Percentiles rank a stretch among this genome's conserved stretches.
Evolutionary conservation across 2,113 vertebrate genomes (phyloP).

Genomic region (Coreoperca whiteheadi): DNA sequence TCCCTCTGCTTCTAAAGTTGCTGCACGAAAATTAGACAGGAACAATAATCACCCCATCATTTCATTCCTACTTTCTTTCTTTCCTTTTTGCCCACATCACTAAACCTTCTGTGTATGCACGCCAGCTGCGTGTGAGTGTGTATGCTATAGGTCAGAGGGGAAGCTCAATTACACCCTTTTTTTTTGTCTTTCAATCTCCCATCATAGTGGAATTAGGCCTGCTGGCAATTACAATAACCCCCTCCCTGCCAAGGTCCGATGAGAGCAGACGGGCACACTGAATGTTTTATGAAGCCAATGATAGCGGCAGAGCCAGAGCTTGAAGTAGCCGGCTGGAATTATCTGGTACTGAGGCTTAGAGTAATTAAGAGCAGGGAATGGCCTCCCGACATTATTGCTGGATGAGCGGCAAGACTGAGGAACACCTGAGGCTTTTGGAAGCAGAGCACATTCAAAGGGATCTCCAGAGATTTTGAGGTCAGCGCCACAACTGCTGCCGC

Average conservation of each 20-base stretch:
- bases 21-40: neutral
- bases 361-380: conserved; percentile 71
- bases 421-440: conserved; percentile 76
- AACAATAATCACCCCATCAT: conserved; percentile 9
- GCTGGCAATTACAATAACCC: conserved; percentile 33
- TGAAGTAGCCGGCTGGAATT: conserved; percentile 53
- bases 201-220: conserved; percentile 46
- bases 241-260: conserved; percentile 34
- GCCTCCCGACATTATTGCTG: conserved; percentile 57
- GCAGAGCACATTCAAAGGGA: conserved; percentile 34
- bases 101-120: neutral
- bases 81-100: neutral
- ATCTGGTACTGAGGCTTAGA: conserved; percentile 55
- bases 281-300: conserved; percentile 63
- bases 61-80: neutral
- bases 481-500: conserved; percentile 13
- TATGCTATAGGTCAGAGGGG: neutral
- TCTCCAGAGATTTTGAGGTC: conserved; percentile 53
- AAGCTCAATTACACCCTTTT: neutral
- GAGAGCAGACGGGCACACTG: conserved; percentile 21
- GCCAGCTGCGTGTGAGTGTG: conserved; percentile 1
- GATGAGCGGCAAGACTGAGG: conserved; percentile 60
- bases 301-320: conserved; percentile 39
- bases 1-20: conserved; percentile 24
- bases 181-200: conserved; percentile 33